These are phyloP conservation scores for Drosophila atroscutellata DNA, from an alignment of 2,888 invertebrate genomes.

Conservation along the genomic window DNA sequence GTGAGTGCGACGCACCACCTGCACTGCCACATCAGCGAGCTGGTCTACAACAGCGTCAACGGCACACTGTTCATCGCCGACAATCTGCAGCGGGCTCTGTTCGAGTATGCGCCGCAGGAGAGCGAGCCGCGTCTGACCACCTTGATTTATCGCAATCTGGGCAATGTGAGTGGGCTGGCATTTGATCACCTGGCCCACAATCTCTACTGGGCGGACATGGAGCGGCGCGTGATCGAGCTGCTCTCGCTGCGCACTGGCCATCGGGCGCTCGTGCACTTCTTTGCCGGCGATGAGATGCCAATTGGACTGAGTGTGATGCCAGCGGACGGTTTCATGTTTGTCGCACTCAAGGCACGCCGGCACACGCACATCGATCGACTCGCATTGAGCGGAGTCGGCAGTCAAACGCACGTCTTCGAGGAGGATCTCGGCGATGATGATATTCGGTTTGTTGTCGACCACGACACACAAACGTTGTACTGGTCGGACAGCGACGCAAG, in stretches of 20 bases:
- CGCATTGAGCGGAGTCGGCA: slow-evolving; percentile 88
- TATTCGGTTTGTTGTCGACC: slow-evolving; percentile 84
- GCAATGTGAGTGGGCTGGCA: slow-evolving; percentile 87
- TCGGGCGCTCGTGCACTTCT: slow-evolving; percentile 87
- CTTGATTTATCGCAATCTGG: slow-evolving; percentile 85
- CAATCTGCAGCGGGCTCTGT: slow-evolving; percentile 85
- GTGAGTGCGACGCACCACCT: slow-evolving; percentile 85
- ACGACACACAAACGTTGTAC: slow-evolving; percentile 87
- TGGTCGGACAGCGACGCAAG: slow-evolving; percentile 89
- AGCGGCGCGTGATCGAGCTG: slow-evolving; percentile 88
- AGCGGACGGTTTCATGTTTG: slow-evolving; percentile 86
- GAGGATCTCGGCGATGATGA: slow-evolving; percentile 83
- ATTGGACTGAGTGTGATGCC: slow-evolving; percentile 88
- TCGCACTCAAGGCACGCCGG: slow-evolving; percentile 86
- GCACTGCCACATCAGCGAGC: slow-evolving; percentile 87
- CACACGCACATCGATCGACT: slow-evolving; percentile 88
- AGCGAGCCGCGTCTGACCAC: slow-evolving; percentile 26
- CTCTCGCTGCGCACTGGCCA: slow-evolving; percentile 87
- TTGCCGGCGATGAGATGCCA: slow-evolving; percentile 87
- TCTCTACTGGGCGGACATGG: slow-evolving; percentile 90
- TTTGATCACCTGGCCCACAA: slow-evolving; percentile 90
- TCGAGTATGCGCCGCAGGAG: slow-evolving; percentile 81
- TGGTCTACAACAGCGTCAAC: slow-evolving; percentile 88
- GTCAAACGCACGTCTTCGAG: slow-evolving; percentile 83
- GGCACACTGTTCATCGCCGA: slow-evolving; percentile 87